Conservation (phyloP, 2,113 vertebrate species). For the Hucho hucho region DNA sequence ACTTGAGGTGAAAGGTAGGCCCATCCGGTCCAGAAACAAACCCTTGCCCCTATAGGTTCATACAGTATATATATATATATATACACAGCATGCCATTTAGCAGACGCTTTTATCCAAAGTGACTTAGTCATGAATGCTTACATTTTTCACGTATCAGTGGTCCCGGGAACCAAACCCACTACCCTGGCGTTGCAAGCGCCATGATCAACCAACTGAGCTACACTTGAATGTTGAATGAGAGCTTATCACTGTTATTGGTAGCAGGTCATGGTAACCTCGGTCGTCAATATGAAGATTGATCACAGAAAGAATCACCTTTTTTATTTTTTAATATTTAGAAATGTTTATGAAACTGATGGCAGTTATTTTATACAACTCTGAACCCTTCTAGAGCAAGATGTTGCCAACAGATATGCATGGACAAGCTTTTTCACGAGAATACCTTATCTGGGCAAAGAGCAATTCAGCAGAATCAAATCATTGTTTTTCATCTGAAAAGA, state of each 20-base stretch:
- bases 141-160: too few relatives aligned
- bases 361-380: not conserved
- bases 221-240: not conserved
- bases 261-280: not conserved
- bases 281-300: too few relatives aligned
- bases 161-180: too few relatives aligned
- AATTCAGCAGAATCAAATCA: not conserved
- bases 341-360: not conserved
- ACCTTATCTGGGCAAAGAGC: constrained; percentile 51
- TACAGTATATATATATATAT: too few relatives aligned
- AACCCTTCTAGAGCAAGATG: not conserved
- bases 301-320: not conserved
- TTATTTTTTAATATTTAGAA: not conserved
- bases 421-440: constrained; percentile 2
- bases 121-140: too few relatives aligned
- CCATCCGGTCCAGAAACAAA: too few relatives aligned
- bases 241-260: not conserved
- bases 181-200: too few relatives aligned
- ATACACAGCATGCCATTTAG: too few relatives aligned
- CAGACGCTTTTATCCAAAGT: too few relatives aligned
- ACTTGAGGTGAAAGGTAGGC: not conserved
- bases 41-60: too few relatives aligned
- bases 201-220: not conserved
- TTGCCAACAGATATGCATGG: constrained; percentile 44
- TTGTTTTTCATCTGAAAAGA: constrained; percentile 1